Percentiles rank a stretch among this genome's conserved stretches.
Conservation (phyloP, 2,113 vertebrate genomes). For the Orycteropus afer region DNA sequence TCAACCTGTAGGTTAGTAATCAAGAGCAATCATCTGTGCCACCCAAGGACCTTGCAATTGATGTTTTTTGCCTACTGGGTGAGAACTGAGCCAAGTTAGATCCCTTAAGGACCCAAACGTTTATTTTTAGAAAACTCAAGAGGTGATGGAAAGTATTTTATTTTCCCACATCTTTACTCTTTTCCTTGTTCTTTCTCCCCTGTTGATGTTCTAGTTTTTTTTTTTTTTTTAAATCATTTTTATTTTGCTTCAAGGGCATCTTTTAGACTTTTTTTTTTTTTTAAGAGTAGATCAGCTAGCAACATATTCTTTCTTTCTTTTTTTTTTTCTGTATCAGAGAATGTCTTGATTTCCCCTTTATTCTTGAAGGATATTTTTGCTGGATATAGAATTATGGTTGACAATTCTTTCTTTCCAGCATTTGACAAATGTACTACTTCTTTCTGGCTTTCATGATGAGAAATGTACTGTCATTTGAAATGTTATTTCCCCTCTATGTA, state of each 20-base stretch:
- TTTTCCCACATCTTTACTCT: neutral
- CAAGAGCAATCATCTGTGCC: too few species aligned
- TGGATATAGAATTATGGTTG: neutral
- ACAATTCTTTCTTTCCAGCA: accelerated
- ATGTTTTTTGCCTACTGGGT: accelerated
- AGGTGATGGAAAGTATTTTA: neutral
- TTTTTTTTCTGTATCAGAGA: neutral
- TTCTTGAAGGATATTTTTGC: neutral
- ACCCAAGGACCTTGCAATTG: accelerated
- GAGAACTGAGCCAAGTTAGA: neutral
- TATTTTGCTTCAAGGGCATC: neutral
- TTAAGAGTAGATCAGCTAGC: neutral
- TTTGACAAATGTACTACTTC: neutral
- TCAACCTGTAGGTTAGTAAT: neutral
- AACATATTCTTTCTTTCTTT: too few species aligned
- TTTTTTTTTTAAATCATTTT: neutral
- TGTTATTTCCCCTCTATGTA: neutral
- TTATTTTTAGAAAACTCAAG: neutral
- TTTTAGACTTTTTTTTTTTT: neutral
- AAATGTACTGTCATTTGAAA: neutral
- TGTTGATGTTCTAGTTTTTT: neutral
- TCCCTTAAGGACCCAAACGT: neutral
- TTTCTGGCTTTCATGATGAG: neutral
- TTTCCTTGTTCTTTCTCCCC: neutral
- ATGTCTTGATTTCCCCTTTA: too few species aligned